Evolutionary conservation across 2,797 vertebrate genomes (phyloP), one percentile per base, ranked within the genome.

Genomic region (Botia almorhae): DNA sequence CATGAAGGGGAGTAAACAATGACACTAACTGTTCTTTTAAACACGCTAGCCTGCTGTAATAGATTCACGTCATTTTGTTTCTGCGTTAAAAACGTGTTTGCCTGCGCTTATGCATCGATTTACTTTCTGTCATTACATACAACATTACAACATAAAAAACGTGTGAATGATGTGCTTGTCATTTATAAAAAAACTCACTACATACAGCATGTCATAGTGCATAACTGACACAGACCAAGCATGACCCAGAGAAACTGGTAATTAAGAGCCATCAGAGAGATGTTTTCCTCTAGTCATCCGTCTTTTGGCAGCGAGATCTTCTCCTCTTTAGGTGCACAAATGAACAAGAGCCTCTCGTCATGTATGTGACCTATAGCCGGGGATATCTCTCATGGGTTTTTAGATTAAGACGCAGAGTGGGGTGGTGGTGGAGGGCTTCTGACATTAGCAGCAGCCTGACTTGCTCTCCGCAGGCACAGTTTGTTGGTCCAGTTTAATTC

Each of bases 391-490:
- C 13, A 51, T 10, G 60, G 26, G 23, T 58, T 65, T 26, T 71
- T 76, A 46, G 76, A 81, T 83, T 63, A 76, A 79, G 58, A 55
- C 17, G 75, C 74, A 75, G n/a, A 50, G 78, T 21, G 72, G 72
- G 69, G n/a, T 60, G 76, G 43, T 65, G 72, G 17, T 58, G 23
- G 19, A 70, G 69, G 48, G 21, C 14, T 50, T 48, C 60, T 36
- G 50, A 68, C 29, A 90, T 93, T 95, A 99, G 93, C 98, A 99
- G 89, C 98, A 99, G 83, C 96, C 96, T 0, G 96, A 92, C 92
- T 96, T 98, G 92, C 91, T 95, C 90, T 97, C 96, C 39, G 95
- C 95, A 74, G 92, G 90, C 88, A 94, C 84, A 17, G 93, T 85
- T 72, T 95, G 93, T 88, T 93, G 89, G 81, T 95, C 93, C 92